Evolutionary conservation across 2,888 invertebrate species (phyloP).

Genomic region (Drosophila trichaetosa): DNA sequence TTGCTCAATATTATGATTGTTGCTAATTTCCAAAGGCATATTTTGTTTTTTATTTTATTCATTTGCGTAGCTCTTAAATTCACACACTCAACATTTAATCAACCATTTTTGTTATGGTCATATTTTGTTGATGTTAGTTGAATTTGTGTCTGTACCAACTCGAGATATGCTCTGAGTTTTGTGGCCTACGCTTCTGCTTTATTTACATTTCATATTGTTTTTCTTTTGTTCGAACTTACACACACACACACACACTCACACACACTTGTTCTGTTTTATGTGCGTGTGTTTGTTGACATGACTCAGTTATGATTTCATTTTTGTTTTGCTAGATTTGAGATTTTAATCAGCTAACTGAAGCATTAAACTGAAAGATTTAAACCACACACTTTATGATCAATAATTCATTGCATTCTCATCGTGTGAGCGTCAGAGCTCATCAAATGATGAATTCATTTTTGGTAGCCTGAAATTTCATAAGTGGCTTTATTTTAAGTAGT

Average conservation of each 20-base stretch:
- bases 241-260: constrained; percentile 14
- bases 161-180: constrained; percentile 40
- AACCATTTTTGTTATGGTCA: constrained; percentile 27
- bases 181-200: constrained; percentile 44
- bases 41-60: constrained; percentile 22
- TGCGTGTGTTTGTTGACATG: constrained; percentile 34
- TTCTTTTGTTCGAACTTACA: constrained; percentile 47
- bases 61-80: constrained; percentile 26
- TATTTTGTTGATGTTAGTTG: not conserved
- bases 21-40: constrained; percentile 56
- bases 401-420: constrained; percentile 24
- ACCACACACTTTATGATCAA: constrained; percentile 40
- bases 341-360: constrained; percentile 60
- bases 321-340: constrained; percentile 49
- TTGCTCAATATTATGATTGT: constrained; percentile 60
- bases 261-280: not conserved
- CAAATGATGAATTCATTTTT: constrained; percentile 16
- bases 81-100: constrained; percentile 38
- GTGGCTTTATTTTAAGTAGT: constrained; percentile 12
- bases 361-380: constrained; percentile 46
- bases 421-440: constrained; percentile 14
- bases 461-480: not conserved
- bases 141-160: constrained; percentile 20
- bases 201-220: constrained; percentile 61
- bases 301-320: constrained; percentile 65